Percentiles rank a stretch among this genome's conserved stretches.
phyloP scores from a whole-genome alignment of 1,140 invertebrate genomes.

The Scaptomyza graminum region DNA sequence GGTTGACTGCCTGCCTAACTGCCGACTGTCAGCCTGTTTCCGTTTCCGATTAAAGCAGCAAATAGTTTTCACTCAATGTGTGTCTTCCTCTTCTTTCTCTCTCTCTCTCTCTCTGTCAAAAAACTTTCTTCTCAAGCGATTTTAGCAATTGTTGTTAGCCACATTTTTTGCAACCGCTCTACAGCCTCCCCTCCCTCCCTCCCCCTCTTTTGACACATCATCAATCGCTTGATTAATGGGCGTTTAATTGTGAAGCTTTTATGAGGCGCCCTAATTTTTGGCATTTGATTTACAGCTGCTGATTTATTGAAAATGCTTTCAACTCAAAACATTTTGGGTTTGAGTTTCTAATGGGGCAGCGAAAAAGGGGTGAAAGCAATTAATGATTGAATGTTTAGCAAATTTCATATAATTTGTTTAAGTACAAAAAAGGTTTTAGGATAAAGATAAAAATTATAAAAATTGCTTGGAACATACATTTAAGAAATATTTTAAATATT shows the following conservation, averaged over 20 bases:
- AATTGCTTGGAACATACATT: not conserved
- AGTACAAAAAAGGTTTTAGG: not conserved
- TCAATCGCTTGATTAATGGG: slow-evolving; percentile 71
- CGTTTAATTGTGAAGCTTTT: slow-evolving; percentile 65
- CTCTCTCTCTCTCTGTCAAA: not conserved
- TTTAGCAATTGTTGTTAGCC: slow-evolving; percentile 62
- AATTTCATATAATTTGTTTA: too few relatives aligned
- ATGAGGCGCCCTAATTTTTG: slow-evolving; percentile 15
- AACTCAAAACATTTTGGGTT: not conserved
- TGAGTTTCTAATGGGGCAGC: slow-evolving; percentile 6
- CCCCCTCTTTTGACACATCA: not conserved
- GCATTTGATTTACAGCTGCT: not conserved
- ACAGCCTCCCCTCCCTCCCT: not conserved
- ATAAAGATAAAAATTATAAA: not conserved
- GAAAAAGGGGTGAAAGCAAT: not conserved
- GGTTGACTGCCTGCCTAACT: slow-evolving; percentile 74
- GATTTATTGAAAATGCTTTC: slow-evolving; percentile 35
- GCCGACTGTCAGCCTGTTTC: slow-evolving; percentile 72
- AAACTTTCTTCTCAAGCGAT: slow-evolving; percentile 64
- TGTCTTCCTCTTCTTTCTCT: not conserved
- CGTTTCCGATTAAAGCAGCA: slow-evolving; percentile 80
- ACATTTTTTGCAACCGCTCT: slow-evolving; percentile 28
- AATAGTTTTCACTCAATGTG: slow-evolving; percentile 70
- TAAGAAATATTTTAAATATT: not conserved
- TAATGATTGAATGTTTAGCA: too few relatives aligned